Percentiles rank a stretch among this genome's conserved stretches.
phyloP scores from a whole-genome alignment of 2,888 invertebrate genomes.

The Erebia ligea region DNA sequence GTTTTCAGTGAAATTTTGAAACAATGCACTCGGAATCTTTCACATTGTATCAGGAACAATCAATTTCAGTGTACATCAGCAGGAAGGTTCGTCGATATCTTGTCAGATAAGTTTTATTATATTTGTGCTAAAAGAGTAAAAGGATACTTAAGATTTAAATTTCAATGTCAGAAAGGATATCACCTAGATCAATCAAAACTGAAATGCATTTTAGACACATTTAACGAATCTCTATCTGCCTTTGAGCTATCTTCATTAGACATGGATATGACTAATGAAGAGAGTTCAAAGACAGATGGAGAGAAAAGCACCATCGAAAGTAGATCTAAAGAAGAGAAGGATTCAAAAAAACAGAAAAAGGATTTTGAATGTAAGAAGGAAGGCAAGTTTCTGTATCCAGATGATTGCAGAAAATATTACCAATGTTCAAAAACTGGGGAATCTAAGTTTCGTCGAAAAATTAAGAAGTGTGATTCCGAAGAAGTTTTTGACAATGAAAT shows the following conservation, averaged over 20 bases:
- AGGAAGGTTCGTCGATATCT: conserved; percentile 67
- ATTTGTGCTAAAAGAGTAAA: conserved; percentile 64
- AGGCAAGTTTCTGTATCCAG: conserved; percentile 65
- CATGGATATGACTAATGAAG: conserved; percentile 30
- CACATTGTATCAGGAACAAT: conserved; percentile 74
- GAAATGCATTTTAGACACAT: conserved; percentile 51
- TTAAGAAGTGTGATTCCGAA: conserved; percentile 68
- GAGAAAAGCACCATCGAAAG: conserved; percentile 44
- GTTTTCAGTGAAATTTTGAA: conserved; percentile 73
- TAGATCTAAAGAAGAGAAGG: conserved; percentile 34
- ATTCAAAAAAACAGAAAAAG: conserved; percentile 33
- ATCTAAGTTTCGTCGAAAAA: conserved; percentile 56
- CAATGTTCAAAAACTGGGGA: conserved; percentile 62
- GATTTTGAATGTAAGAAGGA: conserved; percentile 58
- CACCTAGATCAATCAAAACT: conserved; percentile 59
- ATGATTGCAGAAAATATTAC: conserved; percentile 73
- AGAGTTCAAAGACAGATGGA: conserved; percentile 44
- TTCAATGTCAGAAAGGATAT: conserved; percentile 66
- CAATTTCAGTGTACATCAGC: conserved; percentile 73
- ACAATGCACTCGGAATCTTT: conserved; percentile 73
- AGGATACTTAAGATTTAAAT: conserved; percentile 62
- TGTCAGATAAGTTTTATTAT: conserved; percentile 68
- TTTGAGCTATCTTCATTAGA: conserved; percentile 25
- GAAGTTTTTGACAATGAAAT: conserved; percentile 69
- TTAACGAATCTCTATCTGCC: too few relatives aligned